Evolutionary conservation across 2,797 vertebrate species (phyloP).

Genomic region (Betta splendens): DNA sequence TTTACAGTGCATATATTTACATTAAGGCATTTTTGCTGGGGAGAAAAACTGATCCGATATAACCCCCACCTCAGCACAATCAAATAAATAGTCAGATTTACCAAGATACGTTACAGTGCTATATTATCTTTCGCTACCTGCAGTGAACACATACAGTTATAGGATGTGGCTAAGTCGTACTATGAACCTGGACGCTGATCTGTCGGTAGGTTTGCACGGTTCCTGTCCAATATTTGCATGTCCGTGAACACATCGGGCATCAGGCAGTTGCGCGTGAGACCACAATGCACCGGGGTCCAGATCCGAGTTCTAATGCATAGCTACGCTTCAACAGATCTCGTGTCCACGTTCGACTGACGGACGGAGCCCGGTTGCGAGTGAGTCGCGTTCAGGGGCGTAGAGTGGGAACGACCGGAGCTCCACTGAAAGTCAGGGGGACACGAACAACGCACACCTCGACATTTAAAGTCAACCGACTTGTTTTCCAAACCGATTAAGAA

Average conservation of each 20-base stretch:
- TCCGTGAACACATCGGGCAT: neutral
- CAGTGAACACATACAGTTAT: constrained; percentile 72
- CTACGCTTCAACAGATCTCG: constrained; percentile 39
- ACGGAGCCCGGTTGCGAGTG: constrained; percentile 46
- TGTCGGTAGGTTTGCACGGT: constrained; percentile 41
- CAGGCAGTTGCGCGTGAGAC: neutral
- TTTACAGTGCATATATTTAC: constrained; percentile 99
- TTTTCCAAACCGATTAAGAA: constrained; percentile 31
- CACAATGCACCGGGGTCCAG: neutral
- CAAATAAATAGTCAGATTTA: constrained; percentile 83
- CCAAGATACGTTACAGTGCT: constrained; percentile 77
- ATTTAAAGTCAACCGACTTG: constrained; percentile 9
- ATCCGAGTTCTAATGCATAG: neutral
- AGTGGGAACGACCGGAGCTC: constrained; percentile 13
- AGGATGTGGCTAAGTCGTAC: constrained; percentile 58
- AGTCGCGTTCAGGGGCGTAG: constrained; percentile 42
- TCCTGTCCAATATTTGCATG: neutral
- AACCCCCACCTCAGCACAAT: constrained; percentile 80
- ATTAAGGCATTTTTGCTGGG: constrained; percentile 87
- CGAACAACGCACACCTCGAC: constrained; percentile 22
- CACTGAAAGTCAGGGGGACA: constrained; percentile 30
- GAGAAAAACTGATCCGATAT: constrained; percentile 71
- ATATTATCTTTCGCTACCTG: constrained; percentile 74
- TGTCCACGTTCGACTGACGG: constrained; percentile 36
- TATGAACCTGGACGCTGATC: constrained; percentile 41